Evolutionary conservation across 2,797 vertebrate species (phyloP), one percentile per base, ranked within the genome.

Genomic region (Pteropus rufus): DNA sequence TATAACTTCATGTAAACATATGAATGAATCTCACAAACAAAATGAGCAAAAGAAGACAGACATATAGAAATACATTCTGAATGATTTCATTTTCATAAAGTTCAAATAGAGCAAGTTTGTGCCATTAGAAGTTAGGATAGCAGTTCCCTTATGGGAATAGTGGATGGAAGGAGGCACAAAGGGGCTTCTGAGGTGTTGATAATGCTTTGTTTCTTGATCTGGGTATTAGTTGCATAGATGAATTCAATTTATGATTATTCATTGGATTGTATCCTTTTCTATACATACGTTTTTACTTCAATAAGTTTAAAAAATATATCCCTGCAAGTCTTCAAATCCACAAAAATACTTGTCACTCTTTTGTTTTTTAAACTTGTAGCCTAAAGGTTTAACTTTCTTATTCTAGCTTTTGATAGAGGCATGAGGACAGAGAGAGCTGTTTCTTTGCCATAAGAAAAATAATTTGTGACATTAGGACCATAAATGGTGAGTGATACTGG

Each of bases 161-260:
- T 49, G 52, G 93, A 18, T 44, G 21, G 21, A 67, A 76, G 26
- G 62, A 94, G n/a, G 31, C 14, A n/a, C 3, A 19, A 34, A 39
- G 23, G 41, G 52, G 41, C n/a, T 88, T 58, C 24, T 44, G 29
- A 34, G 69, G 18, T 95, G 67, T 5, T 41, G 41, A 14, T 62
- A 46, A 76, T 70, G 34, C 88, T 92, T 39, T 91, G 24, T 54
- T 88, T 84, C 52, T 96, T 89, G 39, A 67, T 81, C 58, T 85
- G 23, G 12, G 21, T 75, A 26, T 49, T 49, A 16, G 18, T 81
- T 62, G 18, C 26, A 85, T 24, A 65, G 23, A 75, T 39, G 10
- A 44, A 11, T 76, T 90, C 29, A 64, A 52, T 77, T 58, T 93
- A 85, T 73, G 69, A 89, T 31, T 91, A 81, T 26, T 95, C 54